Base-by-base conservation (phyloP, 2,888 invertebrate genomes). In the Euphydryas editha region DNA sequence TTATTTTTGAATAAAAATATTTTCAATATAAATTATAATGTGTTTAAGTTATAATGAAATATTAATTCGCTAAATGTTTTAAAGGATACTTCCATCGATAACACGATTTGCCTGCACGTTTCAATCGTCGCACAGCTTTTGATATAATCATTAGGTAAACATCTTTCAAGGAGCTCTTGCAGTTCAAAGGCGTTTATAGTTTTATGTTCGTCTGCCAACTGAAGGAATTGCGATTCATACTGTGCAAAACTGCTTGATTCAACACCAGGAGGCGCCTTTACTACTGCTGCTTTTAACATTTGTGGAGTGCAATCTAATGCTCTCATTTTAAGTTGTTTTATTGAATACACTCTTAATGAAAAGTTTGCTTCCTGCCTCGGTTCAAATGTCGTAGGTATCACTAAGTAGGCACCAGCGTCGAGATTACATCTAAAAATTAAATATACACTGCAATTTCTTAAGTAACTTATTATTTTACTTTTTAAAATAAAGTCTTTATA, bases 41-140 rank as follows among this genome's bases (percentile, higher is more conserved):
- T n/a, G n/a, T n/a, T n/a, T n/a, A n/a, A n/a, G n/a, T n/a, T n/a
- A n/a, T n/a, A n/a, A n/a, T n/a, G 18, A 13, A 49, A 49, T 20
- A 49, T 21, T 2, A 15, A 10, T 49, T n/a, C 4, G 6, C 15
- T 21, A 13, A 21, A 15, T 59, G 58, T 46, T 44, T 30, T 66
- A 90, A 92, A 93, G 95, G 96, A 95, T 95, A 97, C 97, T 91
- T 98, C 98, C 91, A 98, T 94, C 8, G 98, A 95, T 1, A 98
- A 93, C 20, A 98, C 96, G 10, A 98, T 97, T 88, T 98, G 98
- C 67, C 98, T 94, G 80, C 98, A 98, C 1, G 98, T 98, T 85
- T 98, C 98, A 76, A 98, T 95, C 17, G 97, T 97, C 1, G 98
- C 98, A 84, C 98, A 98, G 76, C 98, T 98, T 81, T 98, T 98